Percentiles rank a stretch among this genome's conserved stretches.
Evolutionary conservation across 2,113 vertebrate species (phyloP).

Genomic region (Oriolus oriolus): DNA sequence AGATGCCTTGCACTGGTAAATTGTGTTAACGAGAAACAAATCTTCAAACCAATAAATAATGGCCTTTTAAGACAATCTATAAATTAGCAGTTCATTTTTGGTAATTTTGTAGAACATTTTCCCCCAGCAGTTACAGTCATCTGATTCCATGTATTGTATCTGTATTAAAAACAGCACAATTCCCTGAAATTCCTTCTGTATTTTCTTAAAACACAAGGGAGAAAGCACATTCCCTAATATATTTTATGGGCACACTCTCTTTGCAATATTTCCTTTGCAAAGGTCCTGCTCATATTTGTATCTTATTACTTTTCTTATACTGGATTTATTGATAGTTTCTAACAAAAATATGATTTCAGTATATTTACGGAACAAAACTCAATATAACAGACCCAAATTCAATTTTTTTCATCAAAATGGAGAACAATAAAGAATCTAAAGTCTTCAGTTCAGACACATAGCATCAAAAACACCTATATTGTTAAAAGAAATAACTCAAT

Average conservation of each 20-base stretch:
- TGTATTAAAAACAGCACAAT: constrained; percentile 58
- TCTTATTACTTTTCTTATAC: constrained; percentile 92
- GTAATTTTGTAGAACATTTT: background rate
- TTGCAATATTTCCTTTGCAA: constrained; percentile 81
- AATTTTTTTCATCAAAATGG: constrained; percentile 95
- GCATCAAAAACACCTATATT: constrained; percentile 83
- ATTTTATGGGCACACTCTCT: constrained; percentile 70
- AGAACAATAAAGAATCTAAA: constrained; percentile 96
- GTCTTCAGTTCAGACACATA: constrained; percentile 85
- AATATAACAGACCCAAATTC: constrained; percentile 91
- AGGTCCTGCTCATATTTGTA: constrained; percentile 86
- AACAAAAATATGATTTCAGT: constrained; percentile 96
- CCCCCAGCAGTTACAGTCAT: background rate
- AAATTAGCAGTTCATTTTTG: background rate
- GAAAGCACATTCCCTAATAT: constrained; percentile 69
- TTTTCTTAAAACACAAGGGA: constrained; percentile 62
- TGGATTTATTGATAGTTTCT: constrained; percentile 99
- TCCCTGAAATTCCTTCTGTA: constrained; percentile 54
- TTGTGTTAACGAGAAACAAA: background rate
- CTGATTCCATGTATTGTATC: constrained; percentile 23
- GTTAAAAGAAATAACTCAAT: constrained; percentile 94
- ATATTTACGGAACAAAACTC: constrained; percentile 96
- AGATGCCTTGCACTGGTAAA: background rate
- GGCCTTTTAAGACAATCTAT: background rate
- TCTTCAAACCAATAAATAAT: background rate